Base-by-base conservation (phyloP, 2,797 vertebrate genomes). In the Spinibarbus caldwelli region DNA sequence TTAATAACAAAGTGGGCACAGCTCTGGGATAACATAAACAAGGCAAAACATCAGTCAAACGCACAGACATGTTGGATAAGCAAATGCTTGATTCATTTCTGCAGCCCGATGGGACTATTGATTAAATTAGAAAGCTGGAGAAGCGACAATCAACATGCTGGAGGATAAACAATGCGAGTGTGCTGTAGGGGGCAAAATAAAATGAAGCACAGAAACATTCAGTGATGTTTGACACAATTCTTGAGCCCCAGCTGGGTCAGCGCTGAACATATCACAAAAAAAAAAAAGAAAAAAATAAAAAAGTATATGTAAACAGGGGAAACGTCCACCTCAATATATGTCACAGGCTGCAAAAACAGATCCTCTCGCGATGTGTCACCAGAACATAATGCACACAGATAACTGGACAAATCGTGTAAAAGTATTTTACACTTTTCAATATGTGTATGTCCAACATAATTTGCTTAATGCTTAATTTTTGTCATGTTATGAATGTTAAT, bases 1-100 rank as follows among this genome's bases (percentile, higher is more conserved):
- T 89, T 85, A 88, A 87, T 84, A 86, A 86, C 64, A 89, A 86
- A 89, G 87, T 87, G 89, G 89, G 90, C 80, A 89, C 89, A 81
- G 89, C 67, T 86, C 89, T 87, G 78, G 88, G 89, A 85, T 89
- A 90, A 93, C 90, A 95, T 92, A 94, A 96, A 94, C 95, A 94
- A 90, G 89, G 94, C 95, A 95, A 96, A 96, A 96, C 94, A 96
- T 96, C 93, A 94, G 93, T 91, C 93, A 91, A 94, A 94, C 12
- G 93, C 90, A 92, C 92, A 92, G 89, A 94, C 93, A 90, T 92
- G 94, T 93, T 86, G 89, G 94, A 94, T 93, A 93, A 94, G 95
- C 94, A 92, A 92, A 94, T 87, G 91, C 93, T 92, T 91, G 90
- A 94, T 93, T 87, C 89, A 94, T 89, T 88, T 93, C 94, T 93